Evolutionary conservation across 2,113 vertebrate species (phyloP), one percentile per base, ranked within the genome.

Genomic region (Thymallus thymallus): DNA sequence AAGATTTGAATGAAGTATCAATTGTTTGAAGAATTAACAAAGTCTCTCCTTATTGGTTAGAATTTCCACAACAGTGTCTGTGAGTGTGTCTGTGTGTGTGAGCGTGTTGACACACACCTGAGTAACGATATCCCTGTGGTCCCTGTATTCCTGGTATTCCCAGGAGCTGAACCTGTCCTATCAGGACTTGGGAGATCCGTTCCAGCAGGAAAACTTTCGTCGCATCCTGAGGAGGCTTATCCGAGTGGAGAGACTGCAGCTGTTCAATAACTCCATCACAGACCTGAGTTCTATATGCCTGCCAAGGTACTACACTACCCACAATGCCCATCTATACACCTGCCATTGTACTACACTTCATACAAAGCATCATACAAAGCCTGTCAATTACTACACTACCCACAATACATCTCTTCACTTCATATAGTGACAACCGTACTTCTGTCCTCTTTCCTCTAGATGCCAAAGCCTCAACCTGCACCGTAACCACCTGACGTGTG

Each of bases 81-180:
- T 35, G 1, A 35, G 35, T 48, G 46, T 35, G 32, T 7, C n/a
- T 32, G 32, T 32, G 32, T 32, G 32, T 32, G 32, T 14, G 3
- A 7, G 6, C 12, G 23, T 32, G 45, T 16, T 48, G 7, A 14
- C 46, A 48, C 14, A 48, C 46, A 48, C 51, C 51, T 56, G 55
- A 56, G 12, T 30, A 4, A 24, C 62, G 12, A 24, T 65, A 12
- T 30, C 0, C n/a, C 16, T 24, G 29, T 29, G 29, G 29, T 29
- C 29, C 30, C 30, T 30, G 30, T 35, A 45, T 23, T 29, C 13
- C 6, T 46, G 22, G 24, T 24, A 5, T 30, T 65, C 24, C 29
- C 23, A 98, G 96, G 94, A 94, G 87, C 23, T 98, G 84, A 98
- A 99, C 86, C 90, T 98, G 87, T 98, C 95, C 76, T 98, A 96